Evolutionary conservation across 2,113 vertebrate genomes (phyloP), one percentile per base, ranked within the genome.

Genomic region (Cercopithecus mona): DNA sequence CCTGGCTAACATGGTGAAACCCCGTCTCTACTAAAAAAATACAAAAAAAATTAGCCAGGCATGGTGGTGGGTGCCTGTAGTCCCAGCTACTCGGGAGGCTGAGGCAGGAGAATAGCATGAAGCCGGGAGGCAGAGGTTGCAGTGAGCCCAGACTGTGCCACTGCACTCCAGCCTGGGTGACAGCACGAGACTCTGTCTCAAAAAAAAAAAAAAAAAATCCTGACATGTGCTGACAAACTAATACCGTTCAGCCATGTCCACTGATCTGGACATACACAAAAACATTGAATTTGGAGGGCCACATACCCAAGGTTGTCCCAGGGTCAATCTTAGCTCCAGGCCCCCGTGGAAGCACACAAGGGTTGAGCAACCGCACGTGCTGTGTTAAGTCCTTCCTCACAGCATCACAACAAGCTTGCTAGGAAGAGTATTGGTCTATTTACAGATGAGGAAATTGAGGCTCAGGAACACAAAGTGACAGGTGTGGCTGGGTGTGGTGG

Each of bases 131-230:
- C 10, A 0, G 45, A 48, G 45, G 0, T 48, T 48, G 48, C 48
- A 12, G 48, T 48, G 48, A 48, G 48, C 48, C 2, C 0, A 48
- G 48, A 48, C 0, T 2, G 0, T 0, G 11, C 48, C 48, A 48
- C 45, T 48, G 48, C 48, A 48, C 48, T 48, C 48, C 48, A 48
- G 48, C 48, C 11, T 48, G 48, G 0, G 11, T 48, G 48, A 48
- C 48, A 48, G 48, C 11, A 2, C 0, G 11, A 48, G 45, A 2
- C 45, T 48, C 45, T 2, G 45, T 48, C 45, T 48, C 10, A 48
- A 48, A 48, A 48, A 48, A 45, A 45, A 45, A 45, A 17, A 55
- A 55, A 18, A 17, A 55, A 55, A 18, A 1, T 90, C 17, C 66
- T 59, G 52, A 22, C 17, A 52, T 52, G 22, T 52, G 22, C 25